These are phyloP conservation scores for Calycopis cecrops DNA, from an alignment of 1,140 invertebrate species.

Conservation along the genomic window DNA sequence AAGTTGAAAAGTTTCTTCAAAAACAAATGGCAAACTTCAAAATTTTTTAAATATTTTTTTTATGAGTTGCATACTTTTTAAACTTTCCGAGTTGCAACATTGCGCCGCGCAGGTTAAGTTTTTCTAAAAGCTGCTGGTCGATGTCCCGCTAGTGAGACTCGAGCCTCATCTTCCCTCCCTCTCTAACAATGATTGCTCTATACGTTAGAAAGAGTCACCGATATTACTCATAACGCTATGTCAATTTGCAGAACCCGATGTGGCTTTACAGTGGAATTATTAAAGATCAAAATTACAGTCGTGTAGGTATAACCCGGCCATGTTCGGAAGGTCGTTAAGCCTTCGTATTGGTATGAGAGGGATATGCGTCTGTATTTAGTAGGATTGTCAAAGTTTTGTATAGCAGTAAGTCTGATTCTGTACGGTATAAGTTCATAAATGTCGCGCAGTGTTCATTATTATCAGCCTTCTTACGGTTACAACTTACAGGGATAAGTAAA, in stretches of 20 bases:
- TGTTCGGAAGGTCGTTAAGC: conserved; percentile 41
- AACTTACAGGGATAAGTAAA: too few relatives aligned
- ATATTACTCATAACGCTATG: conserved; percentile 29
- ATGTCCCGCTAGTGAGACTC: conserved; percentile 69
- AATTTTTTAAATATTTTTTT: too few relatives aligned
- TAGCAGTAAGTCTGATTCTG: too few relatives aligned
- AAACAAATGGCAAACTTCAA: too few relatives aligned
- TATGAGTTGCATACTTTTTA: conserved; percentile 2
- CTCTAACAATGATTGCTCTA: conserved; percentile 29
- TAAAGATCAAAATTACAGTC: conserved; percentile 61
- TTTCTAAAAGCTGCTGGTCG: conserved; percentile 74
- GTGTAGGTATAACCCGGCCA: conserved; percentile 49
- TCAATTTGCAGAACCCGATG: conserved; percentile 65
- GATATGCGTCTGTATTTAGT: conserved; percentile 33
- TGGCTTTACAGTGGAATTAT: conserved; percentile 62
- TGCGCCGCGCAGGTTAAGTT: conserved; percentile 43
- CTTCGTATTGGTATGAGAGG: conserved; percentile 29
- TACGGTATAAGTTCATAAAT: too few relatives aligned
- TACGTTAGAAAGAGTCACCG: conserved; percentile 43
- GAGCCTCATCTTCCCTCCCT: conserved; percentile 45
- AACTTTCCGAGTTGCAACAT: conserved; percentile 47
- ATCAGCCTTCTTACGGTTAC: too few relatives aligned
- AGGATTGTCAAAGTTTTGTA: conserved; percentile 27
- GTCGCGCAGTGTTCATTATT: too few relatives aligned
- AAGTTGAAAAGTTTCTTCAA: too few relatives aligned